These are phyloP conservation scores for Troides helena DNA, from an alignment of 2,888 invertebrate species.

Conservation along the genomic window DNA sequence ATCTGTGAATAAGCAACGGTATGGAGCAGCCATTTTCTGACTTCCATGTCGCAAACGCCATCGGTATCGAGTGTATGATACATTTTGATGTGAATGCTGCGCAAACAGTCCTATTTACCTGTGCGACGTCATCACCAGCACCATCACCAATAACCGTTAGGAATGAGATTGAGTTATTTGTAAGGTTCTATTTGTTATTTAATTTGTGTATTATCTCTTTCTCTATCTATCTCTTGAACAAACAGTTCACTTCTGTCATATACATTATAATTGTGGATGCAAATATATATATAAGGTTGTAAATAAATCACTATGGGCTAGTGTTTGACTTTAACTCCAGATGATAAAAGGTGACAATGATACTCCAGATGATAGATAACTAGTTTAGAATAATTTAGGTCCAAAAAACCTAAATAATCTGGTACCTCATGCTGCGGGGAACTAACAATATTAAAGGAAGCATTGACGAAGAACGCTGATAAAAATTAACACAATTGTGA, in stretches of 20 bases:
- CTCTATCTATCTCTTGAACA: conserved; percentile 13
- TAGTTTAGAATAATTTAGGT: too few relatives aligned
- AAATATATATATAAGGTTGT: too few relatives aligned
- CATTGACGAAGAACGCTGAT: too few relatives aligned
- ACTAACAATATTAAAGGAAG: too few relatives aligned
- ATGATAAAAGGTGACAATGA: too few relatives aligned
- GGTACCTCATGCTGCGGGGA: too few relatives aligned
- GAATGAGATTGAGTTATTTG: conserved; percentile 4
- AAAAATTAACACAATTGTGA: too few relatives aligned
- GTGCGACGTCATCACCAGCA: neutral
- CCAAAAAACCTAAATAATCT: too few relatives aligned
- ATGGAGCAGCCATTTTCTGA: neutral
- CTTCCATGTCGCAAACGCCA: neutral
- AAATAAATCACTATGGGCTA: too few relatives aligned
- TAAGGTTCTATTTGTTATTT: conserved; percentile 9
- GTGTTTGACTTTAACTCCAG: too few relatives aligned
- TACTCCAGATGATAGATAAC: too few relatives aligned
- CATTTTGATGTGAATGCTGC: conserved; percentile 5
- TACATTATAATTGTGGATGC: too few relatives aligned
- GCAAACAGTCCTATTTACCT: conserved; percentile 3
- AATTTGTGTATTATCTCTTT: neutral
- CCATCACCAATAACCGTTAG: conserved; percentile 9
- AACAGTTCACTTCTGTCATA: conserved; percentile 5
- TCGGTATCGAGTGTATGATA: conserved; percentile 6
- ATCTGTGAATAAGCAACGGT: neutral